Evolutionary conservation across 2,797 vertebrate genomes (phyloP).

Genomic region (Etheostoma nigrum): DNA sequence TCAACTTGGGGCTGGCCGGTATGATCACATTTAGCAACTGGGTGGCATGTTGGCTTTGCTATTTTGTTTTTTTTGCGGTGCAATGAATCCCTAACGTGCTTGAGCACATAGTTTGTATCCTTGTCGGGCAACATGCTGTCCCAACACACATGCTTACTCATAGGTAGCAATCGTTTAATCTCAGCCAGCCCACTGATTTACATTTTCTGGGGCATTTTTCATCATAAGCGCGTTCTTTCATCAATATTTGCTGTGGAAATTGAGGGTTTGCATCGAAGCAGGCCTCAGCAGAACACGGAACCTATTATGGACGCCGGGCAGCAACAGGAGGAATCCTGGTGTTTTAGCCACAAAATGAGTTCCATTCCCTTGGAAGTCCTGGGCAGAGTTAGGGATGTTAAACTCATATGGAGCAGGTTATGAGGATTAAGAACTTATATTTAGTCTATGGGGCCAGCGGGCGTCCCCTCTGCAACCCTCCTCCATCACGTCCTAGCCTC

Average conservation of each 20-base stretch:
- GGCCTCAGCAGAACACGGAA: conserved; percentile 67
- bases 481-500: conserved; percentile 46
- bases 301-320: conserved; percentile 74
- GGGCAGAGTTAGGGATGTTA: conserved; percentile 76
- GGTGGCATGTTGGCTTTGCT: conserved; percentile 42
- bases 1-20: conserved; percentile 47
- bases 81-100: conserved; percentile 35
- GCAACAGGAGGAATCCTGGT: conserved; percentile 73
- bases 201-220: conserved; percentile 83
- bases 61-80: neutral
- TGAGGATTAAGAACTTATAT: conserved; percentile 85
- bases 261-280: conserved; percentile 44
- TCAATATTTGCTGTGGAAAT: conserved; percentile 66
- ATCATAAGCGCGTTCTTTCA: conserved; percentile 80
- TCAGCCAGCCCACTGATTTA: conserved; percentile 73
- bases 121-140: conserved; percentile 43
- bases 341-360: conserved; percentile 82
- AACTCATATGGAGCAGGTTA: conserved; percentile 86
- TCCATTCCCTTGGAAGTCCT: conserved; percentile 76
- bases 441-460: conserved; percentile 78
- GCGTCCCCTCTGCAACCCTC: conserved; percentile 57
- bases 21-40: conserved; percentile 47
- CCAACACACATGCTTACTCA: conserved; percentile 52
- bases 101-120: conserved; percentile 48
- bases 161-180: conserved; percentile 59